These are phyloP conservation scores for cat (Felis catus) DNA, from an alignment of 2,113 vertebrate species.

Conservation along the genomic window F.catus_Fca126_mat1.0 CM031417.1:103858001-103858500, in stretches of 20 bases:
- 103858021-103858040: neutral
- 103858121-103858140: neutral
- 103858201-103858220: neutral
- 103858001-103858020: neutral
- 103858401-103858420: neutral
- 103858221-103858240: neutral
- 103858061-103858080: neutral
- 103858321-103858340: neutral
- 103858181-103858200: neutral
- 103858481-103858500: neutral
- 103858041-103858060: slow-evolving; percentile 5
- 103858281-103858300: neutral
- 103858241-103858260: neutral
- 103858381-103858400: neutral
- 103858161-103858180: neutral
- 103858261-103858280: neutral
- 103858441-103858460: neutral
- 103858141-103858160: neutral
- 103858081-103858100: neutral
- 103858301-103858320: neutral
- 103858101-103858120: slow-evolving; percentile 11
- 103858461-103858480: neutral
- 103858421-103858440: neutral
- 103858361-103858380: neutral
- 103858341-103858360: neutral